Evolutionary conservation across 2,797 vertebrate genomes (phyloP), one percentile per base, ranked within the genome.

Genomic region (Meda fulgida): DNA sequence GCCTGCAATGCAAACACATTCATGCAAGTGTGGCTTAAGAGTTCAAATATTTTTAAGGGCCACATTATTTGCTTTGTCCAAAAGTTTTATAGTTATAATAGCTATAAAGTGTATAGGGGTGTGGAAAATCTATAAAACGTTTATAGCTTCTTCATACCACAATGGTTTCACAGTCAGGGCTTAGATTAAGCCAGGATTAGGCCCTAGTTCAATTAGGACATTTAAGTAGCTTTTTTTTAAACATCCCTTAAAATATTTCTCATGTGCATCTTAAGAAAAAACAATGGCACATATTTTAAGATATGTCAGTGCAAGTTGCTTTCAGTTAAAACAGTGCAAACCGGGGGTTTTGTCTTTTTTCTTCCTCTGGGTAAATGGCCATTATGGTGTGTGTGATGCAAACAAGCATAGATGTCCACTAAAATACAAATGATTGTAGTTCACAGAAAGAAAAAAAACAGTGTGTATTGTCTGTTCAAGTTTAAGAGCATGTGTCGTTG

Each of bases 341-440:
- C 48, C 2, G 2, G 1, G 7, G 18, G 19, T 2, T 43, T 43
- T 46, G 26, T 70, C 36, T 40, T 70, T 70, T 70, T n/a, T 70
- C 36, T 14, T n/a, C 38, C 67, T 40, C 36, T 70, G 46, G 14
- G 67, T n/a, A 43, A 43, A 5, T 70, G 23, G 21, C 19, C n/a
- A 72, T 53, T 75, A 53, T 75, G 48, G 46, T 23, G 19, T 53
- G 29, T 55, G 21, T 76, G 21, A 76, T 55, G 36, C 72, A 76
- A 23, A 19, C 1, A 38, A 38, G 51, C 75, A 55, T 10, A 80
- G 18, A 36, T 36, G 4, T 60, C 2, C 26, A 72, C 21, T 63
- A 63, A 60, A 60, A 82, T 23, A 38, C 58, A 46, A 46, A 36
- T 40, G 36, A 40, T 60, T 60, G 36, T n/a, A 60, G 23, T 29